Evolutionary conservation across 2,797 vertebrate genomes (phyloP), one percentile per base, ranked within the genome.

Genomic region (Micropoecilia bifurca): DNA sequence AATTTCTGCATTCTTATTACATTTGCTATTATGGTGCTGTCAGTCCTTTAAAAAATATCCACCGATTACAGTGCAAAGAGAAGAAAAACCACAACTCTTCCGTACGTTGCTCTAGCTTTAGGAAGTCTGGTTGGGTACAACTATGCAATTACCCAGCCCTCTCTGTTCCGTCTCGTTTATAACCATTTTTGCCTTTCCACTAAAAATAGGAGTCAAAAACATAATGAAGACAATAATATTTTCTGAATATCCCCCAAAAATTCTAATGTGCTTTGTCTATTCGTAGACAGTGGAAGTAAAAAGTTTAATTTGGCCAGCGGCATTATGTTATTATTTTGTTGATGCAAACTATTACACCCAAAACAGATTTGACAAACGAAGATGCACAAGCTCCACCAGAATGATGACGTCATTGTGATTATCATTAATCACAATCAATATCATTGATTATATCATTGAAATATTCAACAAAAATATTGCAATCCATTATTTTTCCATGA

Each of bases 31-130:
- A 83, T 83, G 92, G 90, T 88, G 28, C 3, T 43, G 85, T 78
- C 66, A 75, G 77, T 86, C 84, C 77, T 72, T 73, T 76, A 93
- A 75, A 33, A 75, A 90, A 84, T 86, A 90, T 89, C 87, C 80
- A 79, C 78, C 86, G 82, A 89, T 90, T 88, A 90, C 83, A 91
- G 85, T 50, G 77, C 79, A 85, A 16, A 75, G 77, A 75, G 83
- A 83, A 18, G 74, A 68, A 30, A 83, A 86, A 83, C 82, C 84
- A 82, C 79, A 89, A 78, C 80, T 55, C 75, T 76, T 91, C 76
- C 85, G 75, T 79, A 61, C 72, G 72, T 85, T 74, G 75, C 79
- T 83, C 76, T 81, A 4, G 13, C 63, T 80, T 87, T 84, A 76
- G 46, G 74, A 85, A 87, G 85, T 89, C 86, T 77, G 76, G 74